phyloP scores from a whole-genome alignment of 2,113 vertebrate genomes.

The Gallinago jamesoni region DNA sequence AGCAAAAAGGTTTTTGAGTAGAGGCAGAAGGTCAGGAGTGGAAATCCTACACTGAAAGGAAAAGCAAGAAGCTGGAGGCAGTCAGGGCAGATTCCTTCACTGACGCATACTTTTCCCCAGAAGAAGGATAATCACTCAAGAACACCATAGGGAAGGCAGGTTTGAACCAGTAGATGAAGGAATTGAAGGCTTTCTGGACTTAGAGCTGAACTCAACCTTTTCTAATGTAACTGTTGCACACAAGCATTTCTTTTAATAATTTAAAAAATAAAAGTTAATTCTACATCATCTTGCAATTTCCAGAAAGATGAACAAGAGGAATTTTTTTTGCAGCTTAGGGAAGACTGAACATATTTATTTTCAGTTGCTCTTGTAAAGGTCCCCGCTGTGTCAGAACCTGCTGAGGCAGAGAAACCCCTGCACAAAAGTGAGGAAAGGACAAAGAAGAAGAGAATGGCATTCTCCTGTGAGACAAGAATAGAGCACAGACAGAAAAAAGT shows the following conservation, averaged over 20 bases:
- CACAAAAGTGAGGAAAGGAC: neutral
- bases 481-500: neutral
- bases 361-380: neutral
- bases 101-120: neutral
- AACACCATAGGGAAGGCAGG: neutral
- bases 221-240: neutral
- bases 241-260: neutral
- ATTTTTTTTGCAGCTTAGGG: neutral
- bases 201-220: neutral
- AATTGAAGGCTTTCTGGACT: neutral
- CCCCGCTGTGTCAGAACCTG: neutral
- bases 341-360: neutral
- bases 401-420: neutral
- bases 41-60: neutral
- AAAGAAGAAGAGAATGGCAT: neutral
- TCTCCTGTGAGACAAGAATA: neutral
- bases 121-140: neutral
- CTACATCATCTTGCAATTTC: neutral
- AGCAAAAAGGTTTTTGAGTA: neutral
- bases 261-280: neutral
- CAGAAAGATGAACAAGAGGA: neutral
- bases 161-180: neutral
- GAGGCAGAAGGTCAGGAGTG: neutral
- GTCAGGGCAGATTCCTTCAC: neutral
- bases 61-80: neutral